These are phyloP conservation scores for Calliphora vomitoria DNA, from an alignment of 2,888 invertebrate species.

Conservation along the genomic window DNA sequence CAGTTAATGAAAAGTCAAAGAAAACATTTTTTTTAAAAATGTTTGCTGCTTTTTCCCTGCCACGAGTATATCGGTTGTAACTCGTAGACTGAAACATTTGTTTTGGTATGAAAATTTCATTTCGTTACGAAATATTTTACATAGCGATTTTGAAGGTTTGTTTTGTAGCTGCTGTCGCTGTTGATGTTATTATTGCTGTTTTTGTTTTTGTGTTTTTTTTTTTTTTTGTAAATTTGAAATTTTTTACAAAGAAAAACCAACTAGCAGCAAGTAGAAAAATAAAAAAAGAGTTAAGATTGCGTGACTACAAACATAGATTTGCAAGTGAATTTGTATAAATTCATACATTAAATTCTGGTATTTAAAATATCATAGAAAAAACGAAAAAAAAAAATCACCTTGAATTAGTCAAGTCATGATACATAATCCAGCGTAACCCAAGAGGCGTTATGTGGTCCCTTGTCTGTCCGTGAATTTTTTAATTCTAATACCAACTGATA, in stretches of 20 bases:
- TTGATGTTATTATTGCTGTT: too few relatives aligned
- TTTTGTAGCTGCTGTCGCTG: background rate
- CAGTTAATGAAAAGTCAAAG: slow-evolving; percentile 71
- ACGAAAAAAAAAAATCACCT: slow-evolving; percentile 48
- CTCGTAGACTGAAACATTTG: slow-evolving; percentile 2
- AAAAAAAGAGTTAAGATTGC: slow-evolving; percentile 55
- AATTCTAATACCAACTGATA: slow-evolving; percentile 36
- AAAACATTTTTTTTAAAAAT: slow-evolving; percentile 52
- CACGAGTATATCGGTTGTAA: background rate
- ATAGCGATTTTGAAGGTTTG: slow-evolving; percentile 43
- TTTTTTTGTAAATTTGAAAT: slow-evolving; percentile 24
- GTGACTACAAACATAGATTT: slow-evolving; percentile 60
- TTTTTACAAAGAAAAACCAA: slow-evolving; percentile 9
- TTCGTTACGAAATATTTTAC: slow-evolving; percentile 54
- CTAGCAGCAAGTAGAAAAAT: background rate
- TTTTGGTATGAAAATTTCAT: slow-evolving; percentile 53
- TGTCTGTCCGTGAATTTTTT: slow-evolving; percentile 42
- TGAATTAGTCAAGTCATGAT: slow-evolving; percentile 67
- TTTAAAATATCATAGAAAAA: slow-evolving; percentile 51
- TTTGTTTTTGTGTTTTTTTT: too few relatives aligned
- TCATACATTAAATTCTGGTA: slow-evolving; percentile 59
- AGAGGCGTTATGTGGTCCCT: slow-evolving; percentile 56
- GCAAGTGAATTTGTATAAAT: slow-evolving; percentile 49
- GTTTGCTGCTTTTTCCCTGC: slow-evolving; percentile 7
- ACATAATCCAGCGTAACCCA: slow-evolving; percentile 54